phyloP scores from a whole-genome alignment of 1,140 invertebrate genomes.

The Trachelipus rathkii region DNA sequence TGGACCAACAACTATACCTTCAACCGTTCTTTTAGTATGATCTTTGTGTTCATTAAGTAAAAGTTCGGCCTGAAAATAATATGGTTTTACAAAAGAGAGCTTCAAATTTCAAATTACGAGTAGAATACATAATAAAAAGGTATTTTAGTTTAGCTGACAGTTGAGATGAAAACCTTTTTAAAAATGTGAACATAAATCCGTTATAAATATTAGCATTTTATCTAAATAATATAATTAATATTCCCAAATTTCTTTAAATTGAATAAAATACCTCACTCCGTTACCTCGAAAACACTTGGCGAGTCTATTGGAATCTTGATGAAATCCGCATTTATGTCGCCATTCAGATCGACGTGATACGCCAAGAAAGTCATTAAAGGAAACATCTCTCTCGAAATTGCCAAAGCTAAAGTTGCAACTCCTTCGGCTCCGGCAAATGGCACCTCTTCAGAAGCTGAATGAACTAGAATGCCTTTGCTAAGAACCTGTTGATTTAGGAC shows the following conservation, averaged over 20 bases:
- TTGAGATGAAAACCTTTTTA: too few species aligned
- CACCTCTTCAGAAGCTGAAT: slow-evolving; percentile 48
- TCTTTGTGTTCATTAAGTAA: slow-evolving; percentile 51
- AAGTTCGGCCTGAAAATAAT: slow-evolving; percentile 41
- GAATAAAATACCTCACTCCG: slow-evolving; percentile 12
- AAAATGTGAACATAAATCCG: too few species aligned
- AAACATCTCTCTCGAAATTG: slow-evolving; percentile 56
- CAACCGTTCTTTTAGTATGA: slow-evolving; percentile 49
- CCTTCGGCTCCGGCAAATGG: slow-evolving; percentile 44
- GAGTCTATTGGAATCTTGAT: slow-evolving; percentile 58
- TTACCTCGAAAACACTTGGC: slow-evolving; percentile 54
- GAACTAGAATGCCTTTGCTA: slow-evolving; percentile 53
- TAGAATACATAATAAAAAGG: too few species aligned
- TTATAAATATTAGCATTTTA: too few species aligned
- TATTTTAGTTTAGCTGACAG: too few species aligned
- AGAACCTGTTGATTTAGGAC: slow-evolving; percentile 48
- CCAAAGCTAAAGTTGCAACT: slow-evolving; percentile 51
- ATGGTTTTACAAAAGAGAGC: too few species aligned
- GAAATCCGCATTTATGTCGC: slow-evolving; percentile 57
- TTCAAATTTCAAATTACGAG: too few species aligned
- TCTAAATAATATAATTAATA: too few species aligned
- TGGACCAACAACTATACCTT: slow-evolving; percentile 47
- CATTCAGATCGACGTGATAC: slow-evolving; percentile 53
- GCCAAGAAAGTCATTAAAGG: slow-evolving; percentile 59
- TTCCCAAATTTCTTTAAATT: not conserved